Evolutionary conservation across 2,888 invertebrate genomes (phyloP), one percentile per base, ranked within the genome.

Genomic region (Papilio protenor): DNA sequence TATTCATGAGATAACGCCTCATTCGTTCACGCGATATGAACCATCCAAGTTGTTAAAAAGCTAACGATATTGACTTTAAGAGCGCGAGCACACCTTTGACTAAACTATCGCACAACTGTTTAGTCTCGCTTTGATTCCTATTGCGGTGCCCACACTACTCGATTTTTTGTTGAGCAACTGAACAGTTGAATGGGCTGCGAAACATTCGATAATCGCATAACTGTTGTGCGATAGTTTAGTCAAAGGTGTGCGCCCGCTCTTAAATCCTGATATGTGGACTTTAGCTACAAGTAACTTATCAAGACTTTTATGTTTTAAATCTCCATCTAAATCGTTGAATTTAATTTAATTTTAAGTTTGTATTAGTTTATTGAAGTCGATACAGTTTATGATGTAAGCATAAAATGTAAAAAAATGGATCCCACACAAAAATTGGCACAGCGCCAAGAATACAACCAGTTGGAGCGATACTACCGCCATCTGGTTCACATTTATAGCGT

Each of bases 1-100:
- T 71, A 71, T 71, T 71, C 71, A 71, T 71, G 71, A 71, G 23
- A 23, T 71, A 49, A 52, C 71, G 71, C 71, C 27, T 71, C 71
- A 71, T 71, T 71, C 47, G 47, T 70, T 27, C 71, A 21, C 14
- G 14, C 27, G 8, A 49, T 52, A 27, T 71, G 49, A 16, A 49
- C 16, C 23, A 27, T 12, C 14, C 49, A 18, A 40, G 21, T 70
- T 27, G 49, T 49, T 16, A 52, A 23, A 71, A 16, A 49, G 27
- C 40, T 49, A 23, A 49, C 23, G 16, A 16, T 49, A 47, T 66
- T 66, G n/a, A 33, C 33, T 64, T 64, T 61, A 61, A 23, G 23
- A n/a, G 21, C 10, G 52, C 1, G 5, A 1, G 12, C 5, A 55
- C 16, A 27, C 1, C 14, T 55, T 55, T 16, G 16, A 14, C 16